A percentile compares a stretch with the other conserved stretches of the same genome.
Conservation (phyloP, 1,140 invertebrate species). For the Apolygus lucorum region DNA sequence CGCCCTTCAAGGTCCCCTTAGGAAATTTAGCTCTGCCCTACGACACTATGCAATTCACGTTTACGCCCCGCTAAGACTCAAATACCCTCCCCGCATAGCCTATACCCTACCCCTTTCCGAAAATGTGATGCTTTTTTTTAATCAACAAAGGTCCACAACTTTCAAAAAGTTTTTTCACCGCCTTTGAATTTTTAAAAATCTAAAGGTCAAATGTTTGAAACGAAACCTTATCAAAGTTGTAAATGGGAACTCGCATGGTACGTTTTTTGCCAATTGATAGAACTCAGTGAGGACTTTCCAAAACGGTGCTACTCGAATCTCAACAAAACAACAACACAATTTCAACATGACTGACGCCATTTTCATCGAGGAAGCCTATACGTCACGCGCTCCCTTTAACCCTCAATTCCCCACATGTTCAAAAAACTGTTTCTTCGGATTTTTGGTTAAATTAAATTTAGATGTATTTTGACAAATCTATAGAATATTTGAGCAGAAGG, state of each 20-base stretch:
- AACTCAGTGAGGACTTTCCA: too few relatives aligned
- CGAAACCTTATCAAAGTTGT: neutral
- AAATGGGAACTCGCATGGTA: neutral
- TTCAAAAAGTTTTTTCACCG: neutral
- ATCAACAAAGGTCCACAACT: neutral
- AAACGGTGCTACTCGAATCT: too few relatives aligned
- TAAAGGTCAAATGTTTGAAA: neutral
- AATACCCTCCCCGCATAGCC: neutral
- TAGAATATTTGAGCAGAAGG: too few relatives aligned
- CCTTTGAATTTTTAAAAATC: neutral
- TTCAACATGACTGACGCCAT: too few relatives aligned
- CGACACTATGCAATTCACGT: constrained; percentile 34
- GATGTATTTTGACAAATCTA: too few relatives aligned
- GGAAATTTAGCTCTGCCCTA: constrained; percentile 35
- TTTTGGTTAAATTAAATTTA: too few relatives aligned
- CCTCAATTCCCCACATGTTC: too few relatives aligned
- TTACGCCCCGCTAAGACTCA: constrained; percentile 24
- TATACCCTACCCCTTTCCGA: neutral
- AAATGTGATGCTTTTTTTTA: neutral
- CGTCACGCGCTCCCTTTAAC: too few relatives aligned
- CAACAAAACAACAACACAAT: too few relatives aligned
- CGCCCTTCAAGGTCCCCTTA: constrained; percentile 32
- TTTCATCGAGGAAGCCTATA: too few relatives aligned
- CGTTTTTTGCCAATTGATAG: neutral
- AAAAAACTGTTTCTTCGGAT: too few relatives aligned